Base-by-base conservation (phyloP, 2,888 invertebrate genomes). In the Himalopsyche kuldschensis region DNA sequence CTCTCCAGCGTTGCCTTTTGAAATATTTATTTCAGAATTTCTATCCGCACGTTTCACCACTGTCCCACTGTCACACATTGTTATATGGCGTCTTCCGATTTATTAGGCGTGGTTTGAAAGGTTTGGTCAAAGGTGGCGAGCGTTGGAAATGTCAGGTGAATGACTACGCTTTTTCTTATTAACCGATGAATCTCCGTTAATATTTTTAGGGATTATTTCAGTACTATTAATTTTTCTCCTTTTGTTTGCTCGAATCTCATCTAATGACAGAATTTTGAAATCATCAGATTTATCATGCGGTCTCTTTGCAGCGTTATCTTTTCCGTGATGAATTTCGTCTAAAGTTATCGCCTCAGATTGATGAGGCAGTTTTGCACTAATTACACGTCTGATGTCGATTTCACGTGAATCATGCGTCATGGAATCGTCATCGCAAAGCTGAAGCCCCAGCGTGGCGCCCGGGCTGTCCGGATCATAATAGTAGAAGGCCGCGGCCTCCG, bases 401-500 rank as follows among this genome's bases (percentile, higher is more conserved):
- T 30, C 69, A 2, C 30, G 10, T 1, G 78, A 47, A 8, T 47
- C 78, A 15, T 27, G 17, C 10, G 75, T 47, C 31, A n/a, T 48
- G 35, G 17, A 75, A 32, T 79, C 77, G 3, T 55, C 76, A 10
- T 82, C 27, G 89, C 87, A 48, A 90, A 87, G 20, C 32, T 77
- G 81, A 89, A 75, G 86, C 82, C 80, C 84, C 80, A 11, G 88
- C 89, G 1, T 87, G 83, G 75, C 30, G 32, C 31, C 31, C 10
- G 55, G 6, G 88, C 82, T 88, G 78, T 90, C 89, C 79, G 90
- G 88, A 87, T 93, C 92, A 90, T 94, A 95, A 87, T 93, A 92
- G 90, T 95, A 95, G 90, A 92, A 94, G n/a, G 94, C 94, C 6
- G 95, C 95, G 0, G 94, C 93, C 88, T 94, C 95, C 0, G 94